These are phyloP conservation scores for Trichogramma dendrolimi DNA, from an alignment of 2,888 invertebrate species.

Conservation along the genomic window DNA sequence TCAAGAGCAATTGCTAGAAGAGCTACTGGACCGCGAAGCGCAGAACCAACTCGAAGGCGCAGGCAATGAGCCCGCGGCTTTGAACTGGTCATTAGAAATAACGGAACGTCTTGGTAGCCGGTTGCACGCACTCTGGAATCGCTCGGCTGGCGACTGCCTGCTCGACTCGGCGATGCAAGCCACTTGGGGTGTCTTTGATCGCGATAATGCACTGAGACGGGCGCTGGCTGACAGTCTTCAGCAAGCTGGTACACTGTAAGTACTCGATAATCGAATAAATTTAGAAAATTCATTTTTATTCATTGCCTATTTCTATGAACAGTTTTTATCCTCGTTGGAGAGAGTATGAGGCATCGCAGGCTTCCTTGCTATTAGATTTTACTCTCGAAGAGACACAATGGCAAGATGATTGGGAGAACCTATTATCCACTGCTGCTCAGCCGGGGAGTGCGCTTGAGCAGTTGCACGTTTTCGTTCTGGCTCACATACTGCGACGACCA, in stretches of 20 bases:
- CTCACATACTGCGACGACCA: constrained; percentile 89
- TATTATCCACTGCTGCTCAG: constrained; percentile 79
- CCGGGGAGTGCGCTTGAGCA: constrained; percentile 86
- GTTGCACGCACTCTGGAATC: constrained; percentile 91
- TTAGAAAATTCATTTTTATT: constrained; percentile 1
- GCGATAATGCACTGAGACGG: constrained; percentile 79
- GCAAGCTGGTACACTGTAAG: constrained; percentile 76
- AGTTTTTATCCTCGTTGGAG: constrained; percentile 88
- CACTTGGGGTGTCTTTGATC: constrained; percentile 93
- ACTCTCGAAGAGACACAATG: constrained; percentile 86
- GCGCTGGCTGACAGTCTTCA: constrained; percentile 83
- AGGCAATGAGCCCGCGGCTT: constrained; percentile 72
- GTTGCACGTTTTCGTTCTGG: constrained; percentile 90
- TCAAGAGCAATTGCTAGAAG: constrained; percentile 88
- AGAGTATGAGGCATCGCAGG: constrained; percentile 81
- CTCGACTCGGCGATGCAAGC: constrained; percentile 92
- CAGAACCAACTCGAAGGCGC: constrained; percentile 77
- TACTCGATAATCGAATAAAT: constrained; percentile 26
- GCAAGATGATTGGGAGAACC: constrained; percentile 88
- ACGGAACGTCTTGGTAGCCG: constrained; percentile 75
- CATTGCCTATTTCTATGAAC: constrained; percentile 13
- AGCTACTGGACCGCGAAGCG: constrained; percentile 88
- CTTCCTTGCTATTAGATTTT: constrained; percentile 74
- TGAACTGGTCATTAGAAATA: constrained; percentile 91
- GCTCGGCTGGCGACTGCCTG: constrained; percentile 93